Percentiles rank a stretch among this genome's conserved stretches.
These are phyloP conservation scores for Amphiprion clarkii DNA, from an alignment of 2,797 vertebrate genomes.

Conservation along the genomic window DNA sequence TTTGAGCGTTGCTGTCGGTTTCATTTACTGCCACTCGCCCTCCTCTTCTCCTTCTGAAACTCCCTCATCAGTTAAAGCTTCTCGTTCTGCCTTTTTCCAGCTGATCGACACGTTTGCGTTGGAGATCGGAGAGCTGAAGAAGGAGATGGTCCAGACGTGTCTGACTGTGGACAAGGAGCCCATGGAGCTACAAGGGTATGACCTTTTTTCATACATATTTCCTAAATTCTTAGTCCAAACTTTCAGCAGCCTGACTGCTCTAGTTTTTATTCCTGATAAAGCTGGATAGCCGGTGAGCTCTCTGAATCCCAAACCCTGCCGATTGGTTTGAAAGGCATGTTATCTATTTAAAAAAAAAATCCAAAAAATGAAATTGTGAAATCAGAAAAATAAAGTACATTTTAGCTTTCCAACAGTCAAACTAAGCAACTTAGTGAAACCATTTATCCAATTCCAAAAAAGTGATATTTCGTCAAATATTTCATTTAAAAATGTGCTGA, in stretches of 20 bases:
- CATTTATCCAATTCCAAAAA: too few relatives aligned
- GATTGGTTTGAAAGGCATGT: too few relatives aligned
- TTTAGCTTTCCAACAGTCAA: too few relatives aligned
- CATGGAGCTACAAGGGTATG: conserved; percentile 84
- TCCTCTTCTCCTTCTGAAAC: conserved; percentile 2
- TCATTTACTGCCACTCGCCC: conserved; percentile 24
- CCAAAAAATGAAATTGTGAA: too few relatives aligned
- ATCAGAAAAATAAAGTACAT: too few relatives aligned
- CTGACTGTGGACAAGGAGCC: conserved; percentile 78
- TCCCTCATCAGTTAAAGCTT: conserved; percentile 33
- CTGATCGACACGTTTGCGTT: conserved; percentile 93
- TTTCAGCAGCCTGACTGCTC: background rate
- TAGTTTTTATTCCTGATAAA: background rate
- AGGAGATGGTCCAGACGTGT: conserved; percentile 92
- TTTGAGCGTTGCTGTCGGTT: conserved; percentile 27
- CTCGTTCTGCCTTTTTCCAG: conserved; percentile 74
- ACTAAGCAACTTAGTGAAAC: too few relatives aligned
- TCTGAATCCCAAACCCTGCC: too few relatives aligned
- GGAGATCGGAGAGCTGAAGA: conserved; percentile 94
- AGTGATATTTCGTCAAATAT: too few relatives aligned
- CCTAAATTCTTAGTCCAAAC: background rate
- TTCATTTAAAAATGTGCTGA: too few relatives aligned
- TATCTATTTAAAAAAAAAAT: too few relatives aligned
- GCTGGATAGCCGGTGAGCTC: too few relatives aligned
- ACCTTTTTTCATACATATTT: background rate